Base-by-base conservation (phyloP, 2,113 vertebrate species). In the Monarcha castaneiventris region DNA sequence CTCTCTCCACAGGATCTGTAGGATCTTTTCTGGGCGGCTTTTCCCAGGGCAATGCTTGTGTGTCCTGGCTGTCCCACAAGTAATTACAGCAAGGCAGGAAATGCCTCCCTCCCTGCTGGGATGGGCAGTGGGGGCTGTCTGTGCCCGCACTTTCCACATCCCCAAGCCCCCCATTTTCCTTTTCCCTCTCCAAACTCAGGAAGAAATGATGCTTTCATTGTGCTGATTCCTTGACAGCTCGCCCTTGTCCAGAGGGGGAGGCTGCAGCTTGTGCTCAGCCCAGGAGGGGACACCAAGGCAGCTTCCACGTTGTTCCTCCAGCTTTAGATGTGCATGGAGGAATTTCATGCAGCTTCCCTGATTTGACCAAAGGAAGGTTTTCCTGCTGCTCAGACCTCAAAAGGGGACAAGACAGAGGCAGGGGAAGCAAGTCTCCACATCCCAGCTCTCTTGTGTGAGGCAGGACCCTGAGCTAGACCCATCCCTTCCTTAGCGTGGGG, bases 261-360 rank as follows among this genome's bases (percentile, higher is more conserved):
- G 71, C 23, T 61, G 54, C 12, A 26, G 13, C 51, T 4, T 19
- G 16, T 55, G 29, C 78, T 43, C 3, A 12, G 9, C 51, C 61
- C 69, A 11, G 1, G 51, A 25, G 32, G 7, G 18, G 64, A 33
- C 46, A 67, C 13, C 20, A 19, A 16, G 35, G 89, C 17, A 41
- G 21, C 35, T n/a, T 48, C 55, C 3, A 2, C 1, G 0, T 8
- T 19, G 51, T 3, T 72, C 19, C 67, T 61, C 26, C 9, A 8
- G 8, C 52, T 46, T 56, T 1, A 19, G 56, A 41, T 18, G 3
- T 4, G 43, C 30, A 8, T 7, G 35, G 11, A 72, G 30, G 23
- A 58, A 15, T 33, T 17, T 6, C 19, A 1, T 8, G 27, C 15
- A 56, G 7, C 10, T 35, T 29, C 32, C 11, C 16, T 4, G 30